Evolutionary conservation across 1,140 invertebrate species (phyloP).

Genomic region (Neelides sp.): DNA sequence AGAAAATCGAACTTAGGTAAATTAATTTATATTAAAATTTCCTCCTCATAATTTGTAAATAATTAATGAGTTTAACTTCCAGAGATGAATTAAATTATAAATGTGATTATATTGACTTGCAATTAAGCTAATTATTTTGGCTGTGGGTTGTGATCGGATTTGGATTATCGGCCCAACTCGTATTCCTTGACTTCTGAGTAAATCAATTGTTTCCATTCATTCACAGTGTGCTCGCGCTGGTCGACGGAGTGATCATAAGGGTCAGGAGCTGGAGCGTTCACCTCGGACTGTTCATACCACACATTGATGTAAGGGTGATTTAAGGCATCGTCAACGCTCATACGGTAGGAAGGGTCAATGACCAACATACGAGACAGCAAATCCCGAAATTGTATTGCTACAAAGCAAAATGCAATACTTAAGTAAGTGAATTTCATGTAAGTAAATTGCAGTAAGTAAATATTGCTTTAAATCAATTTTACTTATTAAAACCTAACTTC

Average conservation of each 20-base stretch:
- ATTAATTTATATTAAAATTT: no score
- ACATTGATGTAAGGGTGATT: conserved; percentile 98
- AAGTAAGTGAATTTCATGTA: no score
- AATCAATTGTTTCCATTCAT: conserved; percentile 98
- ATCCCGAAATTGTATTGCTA: conserved; percentile 87
- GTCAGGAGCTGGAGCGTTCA: conserved; percentile 88
- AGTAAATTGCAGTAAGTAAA: no score
- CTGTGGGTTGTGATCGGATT: conserved; percentile 11
- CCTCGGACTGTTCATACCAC: conserved; percentile 93
- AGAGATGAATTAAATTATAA: no score
- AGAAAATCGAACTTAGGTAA: no score
- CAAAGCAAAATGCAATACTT: conserved; percentile 21
- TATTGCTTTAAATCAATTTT: no score
- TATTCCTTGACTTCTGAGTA: conserved; percentile 95
- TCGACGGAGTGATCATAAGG: conserved; percentile 97
- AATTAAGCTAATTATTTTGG: no score
- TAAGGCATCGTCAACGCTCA: conserved; percentile 94
- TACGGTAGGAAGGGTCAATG: conserved; percentile 92
- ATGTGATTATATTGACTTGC: no score
- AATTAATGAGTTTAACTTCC: no score
- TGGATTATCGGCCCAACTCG: conserved; percentile 43
- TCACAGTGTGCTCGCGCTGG: conserved; percentile 93
- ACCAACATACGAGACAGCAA: conserved; percentile 96
- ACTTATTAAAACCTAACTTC: no score
- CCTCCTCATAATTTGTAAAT: no score